Percentiles rank a stretch among this genome's conserved stretches.
Conservation (phyloP, 2,888 invertebrate genomes). For the Ennomos erosarius region DNA sequence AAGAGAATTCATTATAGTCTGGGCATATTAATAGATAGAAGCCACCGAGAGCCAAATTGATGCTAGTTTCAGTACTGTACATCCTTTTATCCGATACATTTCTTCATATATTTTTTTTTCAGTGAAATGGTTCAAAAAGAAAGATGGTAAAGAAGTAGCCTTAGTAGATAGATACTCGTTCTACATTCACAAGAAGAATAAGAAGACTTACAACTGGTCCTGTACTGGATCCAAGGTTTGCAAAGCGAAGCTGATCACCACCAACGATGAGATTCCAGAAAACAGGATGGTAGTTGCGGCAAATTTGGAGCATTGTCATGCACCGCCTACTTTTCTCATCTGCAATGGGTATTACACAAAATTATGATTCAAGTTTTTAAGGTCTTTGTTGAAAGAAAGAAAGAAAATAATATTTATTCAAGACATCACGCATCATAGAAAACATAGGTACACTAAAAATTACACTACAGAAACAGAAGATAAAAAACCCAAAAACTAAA, state of each 20-base stretch:
- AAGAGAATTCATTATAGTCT: too few relatives aligned
- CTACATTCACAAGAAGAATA: slow-evolving; percentile 35
- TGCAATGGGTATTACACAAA: slow-evolving; percentile 32
- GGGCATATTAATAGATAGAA: too few relatives aligned
- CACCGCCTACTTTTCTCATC: slow-evolving; percentile 29
- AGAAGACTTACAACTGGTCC: slow-evolving; percentile 27
- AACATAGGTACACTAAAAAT: too few relatives aligned
- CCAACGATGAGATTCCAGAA: slow-evolving; percentile 11
- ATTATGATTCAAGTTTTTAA: slow-evolving; percentile 10
- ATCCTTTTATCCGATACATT: neutral
- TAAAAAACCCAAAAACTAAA: too few relatives aligned
- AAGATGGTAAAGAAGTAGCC: slow-evolving; percentile 43
- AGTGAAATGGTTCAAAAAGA: slow-evolving; percentile 47
- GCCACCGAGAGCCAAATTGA: too few relatives aligned
- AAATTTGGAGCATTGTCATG: slow-evolving; percentile 40
- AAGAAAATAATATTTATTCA: too few relatives aligned
- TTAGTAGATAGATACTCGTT: slow-evolving; percentile 38
- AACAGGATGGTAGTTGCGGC: slow-evolving; percentile 20
- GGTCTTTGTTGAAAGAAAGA: too few relatives aligned
- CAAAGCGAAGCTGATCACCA: slow-evolving; percentile 32
- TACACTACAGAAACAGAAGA: too few relatives aligned
- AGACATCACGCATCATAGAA: too few relatives aligned
- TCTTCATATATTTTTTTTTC: slow-evolving; percentile 11
- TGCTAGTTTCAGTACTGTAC: too few relatives aligned
- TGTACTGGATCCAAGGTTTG: slow-evolving; percentile 36